Evolutionary conservation across 2,113 vertebrate genomes (phyloP).

Genomic region (Tonatia bakeri): DNA sequence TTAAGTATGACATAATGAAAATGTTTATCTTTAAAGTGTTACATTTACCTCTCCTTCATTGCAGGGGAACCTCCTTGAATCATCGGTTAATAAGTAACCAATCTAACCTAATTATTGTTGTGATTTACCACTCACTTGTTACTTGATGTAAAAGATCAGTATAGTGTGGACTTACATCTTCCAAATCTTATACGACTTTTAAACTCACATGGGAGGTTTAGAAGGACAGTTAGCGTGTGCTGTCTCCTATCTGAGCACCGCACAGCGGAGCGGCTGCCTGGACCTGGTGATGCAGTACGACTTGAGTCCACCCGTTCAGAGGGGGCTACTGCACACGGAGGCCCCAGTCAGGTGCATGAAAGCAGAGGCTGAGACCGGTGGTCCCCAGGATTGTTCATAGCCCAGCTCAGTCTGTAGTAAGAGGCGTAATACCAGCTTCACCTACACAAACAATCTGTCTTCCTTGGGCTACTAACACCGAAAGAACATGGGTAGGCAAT

Average conservation of each 20-base stretch:
- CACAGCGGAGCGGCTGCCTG: background rate
- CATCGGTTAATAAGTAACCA: slow-evolving; percentile 56
- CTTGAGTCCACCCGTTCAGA: background rate
- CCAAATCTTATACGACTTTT: slow-evolving; percentile 43
- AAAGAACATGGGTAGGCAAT: background rate
- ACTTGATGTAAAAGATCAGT: slow-evolving; percentile 27
- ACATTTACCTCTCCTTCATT: slow-evolving; percentile 6
- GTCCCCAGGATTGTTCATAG: background rate
- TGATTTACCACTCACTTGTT: slow-evolving; percentile 32
- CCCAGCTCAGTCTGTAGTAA: slow-evolving; percentile 18
- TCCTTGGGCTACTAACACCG: background rate
- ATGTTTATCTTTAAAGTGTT: slow-evolving; percentile 26
- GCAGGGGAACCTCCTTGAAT: slow-evolving; percentile 21
- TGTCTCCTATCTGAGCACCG: background rate
- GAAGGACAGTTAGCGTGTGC: background rate
- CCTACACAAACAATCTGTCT: background rate
- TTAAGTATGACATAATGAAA: background rate
- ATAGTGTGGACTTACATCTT: slow-evolving; percentile 29
- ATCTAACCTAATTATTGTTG: slow-evolving; percentile 40
- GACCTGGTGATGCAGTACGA: background rate
- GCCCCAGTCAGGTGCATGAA: slow-evolving; percentile 25
- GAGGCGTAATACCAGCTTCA: slow-evolving; percentile 49
- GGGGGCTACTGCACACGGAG: background rate
- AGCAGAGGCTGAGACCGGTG: background rate
- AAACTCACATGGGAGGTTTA: slow-evolving; percentile 17